phyloP scores from a whole-genome alignment of 2,113 vertebrate species.

The Bufo gargarizans region DNA sequence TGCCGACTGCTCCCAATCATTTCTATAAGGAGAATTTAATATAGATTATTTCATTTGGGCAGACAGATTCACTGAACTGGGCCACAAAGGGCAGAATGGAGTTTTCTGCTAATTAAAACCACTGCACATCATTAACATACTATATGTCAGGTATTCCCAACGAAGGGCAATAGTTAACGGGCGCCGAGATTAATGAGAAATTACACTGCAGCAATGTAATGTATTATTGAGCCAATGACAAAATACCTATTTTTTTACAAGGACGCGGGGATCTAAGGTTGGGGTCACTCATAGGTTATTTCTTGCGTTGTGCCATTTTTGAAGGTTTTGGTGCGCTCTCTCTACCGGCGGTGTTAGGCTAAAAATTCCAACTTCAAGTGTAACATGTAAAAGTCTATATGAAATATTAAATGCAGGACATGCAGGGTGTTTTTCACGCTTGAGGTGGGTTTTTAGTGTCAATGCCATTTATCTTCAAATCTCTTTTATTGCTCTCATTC shows the following conservation, averaged over 20 bases:
- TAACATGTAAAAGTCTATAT: too few relatives aligned
- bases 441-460: too few relatives aligned
- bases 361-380: too few relatives aligned
- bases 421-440: too few relatives aligned
- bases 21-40: background rate
- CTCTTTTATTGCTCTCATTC: too few relatives aligned
- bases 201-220: background rate
- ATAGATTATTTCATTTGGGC: background rate
- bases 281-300: too few relatives aligned
- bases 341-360: too few relatives aligned
- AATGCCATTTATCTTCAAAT: too few relatives aligned
- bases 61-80: background rate
- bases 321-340: too few relatives aligned
- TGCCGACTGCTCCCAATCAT: background rate
- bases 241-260: background rate
- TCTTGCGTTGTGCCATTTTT: too few relatives aligned
- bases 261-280: too few relatives aligned
- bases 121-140: background rate
- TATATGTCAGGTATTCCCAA: background rate
- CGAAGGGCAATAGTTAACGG: background rate
- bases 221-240: background rate
- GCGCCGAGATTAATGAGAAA: background rate
- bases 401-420: too few relatives aligned
- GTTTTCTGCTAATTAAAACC: conserved; percentile 37
- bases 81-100: background rate